A percentile compares a stretch with the other conserved stretches of the same genome.
Evolutionary conservation across 2,888 invertebrate species (phyloP).

Genomic region (Caenorhabditis sp.): DNA sequence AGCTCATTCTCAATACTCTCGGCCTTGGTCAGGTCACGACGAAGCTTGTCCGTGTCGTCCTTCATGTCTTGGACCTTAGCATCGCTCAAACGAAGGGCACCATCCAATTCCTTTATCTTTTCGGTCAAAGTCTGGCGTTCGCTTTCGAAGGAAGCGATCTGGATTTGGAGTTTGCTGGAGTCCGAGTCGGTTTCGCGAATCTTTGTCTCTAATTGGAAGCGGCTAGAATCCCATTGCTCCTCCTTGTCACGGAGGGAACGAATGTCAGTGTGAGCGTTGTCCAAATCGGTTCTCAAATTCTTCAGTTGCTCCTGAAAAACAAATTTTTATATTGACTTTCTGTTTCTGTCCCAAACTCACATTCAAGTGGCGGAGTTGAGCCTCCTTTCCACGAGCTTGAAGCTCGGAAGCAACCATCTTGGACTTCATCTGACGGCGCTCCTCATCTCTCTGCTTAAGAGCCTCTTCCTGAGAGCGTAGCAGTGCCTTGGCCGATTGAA

Average conservation of each 20-base stretch:
- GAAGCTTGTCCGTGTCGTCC: conserved; percentile 75
- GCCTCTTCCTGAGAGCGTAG: conserved; percentile 78
- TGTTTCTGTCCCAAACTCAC: conserved; percentile 34
- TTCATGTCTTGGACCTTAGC: conserved; percentile 73
- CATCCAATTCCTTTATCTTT: conserved; percentile 76
- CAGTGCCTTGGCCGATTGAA: conserved; percentile 75
- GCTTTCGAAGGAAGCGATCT: conserved; percentile 73
- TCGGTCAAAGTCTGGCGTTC: conserved; percentile 72
- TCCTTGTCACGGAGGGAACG: conserved; percentile 74
- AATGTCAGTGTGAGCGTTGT: conserved; percentile 75
- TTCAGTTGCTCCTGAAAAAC: conserved; percentile 76
- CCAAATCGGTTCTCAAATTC: conserved; percentile 76
- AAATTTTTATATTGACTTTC: not conserved
- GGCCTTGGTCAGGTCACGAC: conserved; percentile 73
- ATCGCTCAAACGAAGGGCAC: conserved; percentile 73
- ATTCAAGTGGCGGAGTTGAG: conserved; percentile 77
- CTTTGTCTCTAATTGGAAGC: conserved; percentile 75
- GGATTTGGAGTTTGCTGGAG: conserved; percentile 69
- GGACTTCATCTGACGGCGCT: conserved; percentile 76
- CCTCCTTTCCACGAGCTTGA: conserved; percentile 78
- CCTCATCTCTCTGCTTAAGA: conserved; percentile 77
- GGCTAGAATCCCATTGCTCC: conserved; percentile 73
- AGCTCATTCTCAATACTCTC: conserved; percentile 75
- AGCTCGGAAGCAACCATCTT: conserved; percentile 78
- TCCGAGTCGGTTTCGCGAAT: conserved; percentile 76